Conservation (phyloP, 2,113 vertebrate genomes). For the Desmodus rotundus region DNA sequence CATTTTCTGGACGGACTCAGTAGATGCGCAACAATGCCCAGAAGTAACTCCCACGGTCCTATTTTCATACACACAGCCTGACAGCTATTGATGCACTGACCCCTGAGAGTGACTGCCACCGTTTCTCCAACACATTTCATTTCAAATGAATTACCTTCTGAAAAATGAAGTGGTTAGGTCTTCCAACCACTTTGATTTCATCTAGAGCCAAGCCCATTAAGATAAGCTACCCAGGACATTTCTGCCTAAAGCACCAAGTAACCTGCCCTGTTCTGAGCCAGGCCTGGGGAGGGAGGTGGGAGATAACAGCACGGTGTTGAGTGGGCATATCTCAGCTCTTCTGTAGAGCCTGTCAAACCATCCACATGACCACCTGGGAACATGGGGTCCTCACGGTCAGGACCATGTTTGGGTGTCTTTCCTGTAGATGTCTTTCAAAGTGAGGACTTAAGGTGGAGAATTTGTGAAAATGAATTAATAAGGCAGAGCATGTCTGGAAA, state of each 20-base stretch:
- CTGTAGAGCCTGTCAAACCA: neutral
- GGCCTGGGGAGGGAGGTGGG: neutral
- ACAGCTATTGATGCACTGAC: neutral
- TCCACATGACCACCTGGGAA: neutral
- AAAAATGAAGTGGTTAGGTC: neutral
- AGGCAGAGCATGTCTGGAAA: neutral
- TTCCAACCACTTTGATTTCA: neutral
- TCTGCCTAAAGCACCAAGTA: neutral
- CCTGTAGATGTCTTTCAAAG: neutral
- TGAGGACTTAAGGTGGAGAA: neutral
- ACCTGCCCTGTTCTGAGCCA: neutral
- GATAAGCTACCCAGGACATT: neutral
- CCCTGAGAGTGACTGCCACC: neutral
- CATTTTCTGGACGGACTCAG: neutral
- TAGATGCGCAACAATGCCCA: neutral
- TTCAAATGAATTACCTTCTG: constrained; percentile 16
- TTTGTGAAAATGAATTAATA: neutral
- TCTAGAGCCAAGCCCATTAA: neutral
- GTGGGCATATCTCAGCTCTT: neutral
- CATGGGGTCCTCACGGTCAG: neutral
- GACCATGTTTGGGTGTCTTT: neutral
- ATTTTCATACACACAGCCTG: neutral
- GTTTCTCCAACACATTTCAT: neutral
- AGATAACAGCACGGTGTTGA: neutral
- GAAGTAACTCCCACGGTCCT: neutral